A percentile compares a stretch with the other conserved stretches of the same genome.
Conservation (phyloP, 1,140 invertebrate species). For the Zaprionus nigranus region DNA sequence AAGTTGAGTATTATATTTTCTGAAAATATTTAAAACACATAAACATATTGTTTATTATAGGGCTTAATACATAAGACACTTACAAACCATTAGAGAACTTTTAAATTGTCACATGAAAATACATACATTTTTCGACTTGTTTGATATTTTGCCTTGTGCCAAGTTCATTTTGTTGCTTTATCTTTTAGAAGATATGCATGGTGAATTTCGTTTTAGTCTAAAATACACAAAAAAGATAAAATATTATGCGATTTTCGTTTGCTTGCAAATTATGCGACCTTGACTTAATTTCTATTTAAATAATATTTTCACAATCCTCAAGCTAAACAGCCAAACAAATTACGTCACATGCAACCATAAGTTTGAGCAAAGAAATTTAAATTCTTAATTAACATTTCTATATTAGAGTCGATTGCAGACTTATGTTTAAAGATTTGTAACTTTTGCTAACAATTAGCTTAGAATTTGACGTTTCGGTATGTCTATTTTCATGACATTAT, state of each 20-base stretch:
- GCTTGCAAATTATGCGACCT: conserved; percentile 75
- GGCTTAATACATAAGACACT: conserved; percentile 38
- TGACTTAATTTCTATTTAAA: conserved; percentile 83
- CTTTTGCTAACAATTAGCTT: conserved; percentile 53
- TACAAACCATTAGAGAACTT: conserved; percentile 57
- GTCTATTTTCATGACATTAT: conserved; percentile 42
- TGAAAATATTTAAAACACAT: background rate
- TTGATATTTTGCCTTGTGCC: conserved; percentile 54
- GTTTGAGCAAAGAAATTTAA: conserved; percentile 28
- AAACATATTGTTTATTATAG: conserved; percentile 49
- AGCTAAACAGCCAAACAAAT: conserved; percentile 47
- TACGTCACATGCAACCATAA: conserved; percentile 54
- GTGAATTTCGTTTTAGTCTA: conserved; percentile 20
- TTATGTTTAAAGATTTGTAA: conserved; percentile 45
- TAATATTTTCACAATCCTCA: conserved; percentile 66
- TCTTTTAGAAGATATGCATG: conserved; percentile 1
- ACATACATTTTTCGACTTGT: conserved; percentile 37
- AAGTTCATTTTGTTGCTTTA: conserved; percentile 53
- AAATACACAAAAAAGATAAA: conserved; percentile 24
- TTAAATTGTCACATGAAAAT: conserved; percentile 45
- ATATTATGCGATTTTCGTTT: conserved; percentile 48
- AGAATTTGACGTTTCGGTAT: background rate
- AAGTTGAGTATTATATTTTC: background rate
- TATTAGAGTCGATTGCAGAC: conserved; percentile 19
- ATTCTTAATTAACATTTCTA: conserved; percentile 34